Base-by-base conservation (phyloP, 2,888 invertebrate species). In the Athrips mouffetella region DNA sequence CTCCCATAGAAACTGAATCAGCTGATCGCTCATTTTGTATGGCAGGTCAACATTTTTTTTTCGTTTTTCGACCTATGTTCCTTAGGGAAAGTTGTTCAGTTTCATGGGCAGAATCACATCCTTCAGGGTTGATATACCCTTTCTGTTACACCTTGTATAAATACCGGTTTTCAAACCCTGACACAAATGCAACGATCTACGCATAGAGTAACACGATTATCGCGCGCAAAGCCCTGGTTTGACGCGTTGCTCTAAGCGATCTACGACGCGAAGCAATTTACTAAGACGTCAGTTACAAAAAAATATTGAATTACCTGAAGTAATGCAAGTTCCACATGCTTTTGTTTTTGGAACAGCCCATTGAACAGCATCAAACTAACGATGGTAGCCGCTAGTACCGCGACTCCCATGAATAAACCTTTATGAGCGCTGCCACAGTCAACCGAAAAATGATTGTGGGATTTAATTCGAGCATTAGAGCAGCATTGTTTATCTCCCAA, bases 341-440 rank as follows among this genome's bases (percentile, higher is more conserved):
- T 85, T 39, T 72, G 58, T 46, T 85, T 82, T 30, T 87, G 80
- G 50, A 85, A 91, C 15, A 94, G 83, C 11, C 93, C 93, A 65
- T 93, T 93, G 72, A 93, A 94, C 50, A 93, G 86, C 69, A 94
- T 92, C 23, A 94, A 88, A 54, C 92, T 91, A 62, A 93, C 91
- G 58, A 93, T 91, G 30, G 93, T 93, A 3, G 92, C 89, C 1
- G 93, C 92, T 2, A 94, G 87, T 10, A 93, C 89, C 7, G 92
- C 84, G 41, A 94, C 91, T 3, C 94, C 89, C 76, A 82, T 73
- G 61, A 90, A 91, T 73, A 95, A 82, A 64, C 94, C 85, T 81
- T 92, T 92, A 70, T 93, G 93, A 8, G 94, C 92, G 57, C 91
- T 92, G 33, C 92, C 91, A 73, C 94, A 94, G 81, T 95, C 94